These are phyloP conservation scores for Samia ricini DNA, from an alignment of 1,140 invertebrate species.

Conservation along the genomic window DNA sequence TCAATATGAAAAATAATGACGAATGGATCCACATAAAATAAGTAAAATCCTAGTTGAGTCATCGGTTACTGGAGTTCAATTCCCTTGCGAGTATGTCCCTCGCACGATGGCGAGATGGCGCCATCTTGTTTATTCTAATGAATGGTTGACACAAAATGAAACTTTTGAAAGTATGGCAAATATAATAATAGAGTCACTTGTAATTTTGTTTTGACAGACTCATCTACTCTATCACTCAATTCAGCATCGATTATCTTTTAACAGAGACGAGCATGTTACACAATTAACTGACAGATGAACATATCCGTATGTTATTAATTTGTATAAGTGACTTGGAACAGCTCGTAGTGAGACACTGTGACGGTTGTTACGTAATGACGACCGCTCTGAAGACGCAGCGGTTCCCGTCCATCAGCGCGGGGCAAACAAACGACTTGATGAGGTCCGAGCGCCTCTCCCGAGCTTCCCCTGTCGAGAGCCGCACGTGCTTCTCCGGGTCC, in stretches of 20 bases:
- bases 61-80: background rate
- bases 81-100: background rate
- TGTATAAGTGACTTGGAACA: too few relatives aligned
- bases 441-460: conserved; percentile 79
- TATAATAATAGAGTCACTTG: too few relatives aligned
- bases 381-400: conserved; percentile 80
- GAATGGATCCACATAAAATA: background rate
- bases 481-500: conserved; percentile 78
- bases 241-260: too few relatives aligned
- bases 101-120: too few relatives aligned
- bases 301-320: too few relatives aligned
- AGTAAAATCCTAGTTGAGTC: background rate
- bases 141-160: too few relatives aligned
- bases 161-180: too few relatives aligned
- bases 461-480: conserved; percentile 75
- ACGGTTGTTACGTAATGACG: conserved; percentile 73
- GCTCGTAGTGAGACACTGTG: background rate
- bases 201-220: too few relatives aligned
- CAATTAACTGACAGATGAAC: too few relatives aligned
- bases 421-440: conserved; percentile 82
- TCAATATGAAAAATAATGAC: background rate
- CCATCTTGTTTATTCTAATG: background rate
- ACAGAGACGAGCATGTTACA: too few relatives aligned
- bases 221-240: too few relatives aligned
- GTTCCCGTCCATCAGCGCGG: conserved; percentile 79